Percentiles rank a stretch among this genome's conserved stretches.
phyloP scores from a whole-genome alignment of 1,140 invertebrate genomes.

The Drosophila serrata region DNA sequence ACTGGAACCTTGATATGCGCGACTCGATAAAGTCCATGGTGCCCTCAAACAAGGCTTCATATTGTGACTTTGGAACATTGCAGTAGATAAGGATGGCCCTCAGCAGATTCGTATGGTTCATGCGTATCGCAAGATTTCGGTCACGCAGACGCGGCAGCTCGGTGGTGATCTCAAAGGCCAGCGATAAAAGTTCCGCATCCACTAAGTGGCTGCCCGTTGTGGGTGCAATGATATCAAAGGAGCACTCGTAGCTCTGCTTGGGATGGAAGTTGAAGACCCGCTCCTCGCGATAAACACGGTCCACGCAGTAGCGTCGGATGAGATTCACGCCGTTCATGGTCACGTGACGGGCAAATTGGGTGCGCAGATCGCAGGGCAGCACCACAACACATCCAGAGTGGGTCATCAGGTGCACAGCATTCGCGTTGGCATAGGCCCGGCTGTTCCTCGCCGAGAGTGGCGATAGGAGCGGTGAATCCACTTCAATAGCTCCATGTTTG shows the following conservation, averaged over 20 bases:
- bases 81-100: conserved; percentile 92
- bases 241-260: conserved; percentile 94
- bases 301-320: conserved; percentile 94
- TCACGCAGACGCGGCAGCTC: conserved; percentile 89
- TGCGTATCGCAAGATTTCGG: conserved; percentile 90
- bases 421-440: conserved; percentile 74
- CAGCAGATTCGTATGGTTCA: conserved; percentile 94
- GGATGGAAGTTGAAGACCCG: conserved; percentile 94
- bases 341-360: conserved; percentile 93
- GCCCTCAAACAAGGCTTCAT: conserved; percentile 85
- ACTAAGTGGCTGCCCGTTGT: conserved; percentile 89
- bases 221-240: conserved; percentile 96
- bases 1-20: conserved; percentile 89
- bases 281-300: conserved; percentile 94
- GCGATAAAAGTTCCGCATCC: conserved; percentile 94
- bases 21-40: conserved; percentile 85
- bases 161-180: conserved; percentile 91
- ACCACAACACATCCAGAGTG: conserved; percentile 92
- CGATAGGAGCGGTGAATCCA: conserved; percentile 91
- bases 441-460: conserved; percentile 88
- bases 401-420: conserved; percentile 92
- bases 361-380: conserved; percentile 91
- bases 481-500: conserved; percentile 91
- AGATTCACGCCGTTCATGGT: conserved; percentile 92
- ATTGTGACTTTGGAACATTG: conserved; percentile 91